Percentiles rank a stretch among this genome's conserved stretches.
Evolutionary conservation across 2,113 vertebrate genomes (phyloP).

Genomic region (Colossoma macropomum): DNA sequence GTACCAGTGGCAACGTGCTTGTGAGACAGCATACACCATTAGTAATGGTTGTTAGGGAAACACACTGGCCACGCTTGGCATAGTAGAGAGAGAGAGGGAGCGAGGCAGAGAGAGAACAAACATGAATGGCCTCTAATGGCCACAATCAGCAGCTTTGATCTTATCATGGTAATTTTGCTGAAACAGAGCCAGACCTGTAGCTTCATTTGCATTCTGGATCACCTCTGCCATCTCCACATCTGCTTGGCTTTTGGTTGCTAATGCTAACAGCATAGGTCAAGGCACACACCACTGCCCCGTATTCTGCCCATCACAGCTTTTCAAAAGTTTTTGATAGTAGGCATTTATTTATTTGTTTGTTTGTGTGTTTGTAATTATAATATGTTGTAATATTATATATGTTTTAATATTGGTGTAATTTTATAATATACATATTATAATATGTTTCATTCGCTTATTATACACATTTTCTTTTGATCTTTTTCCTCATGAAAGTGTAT

Average conservation of each 20-base stretch:
- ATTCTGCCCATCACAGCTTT: background rate
- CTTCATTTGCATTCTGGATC: background rate
- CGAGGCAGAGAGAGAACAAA: background rate
- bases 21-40: background rate
- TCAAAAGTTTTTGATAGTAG: too few relatives aligned
- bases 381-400: too few relatives aligned
- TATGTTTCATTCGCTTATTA: too few relatives aligned
- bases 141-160: constrained; percentile 7
- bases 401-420: too few relatives aligned
- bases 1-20: background rate
- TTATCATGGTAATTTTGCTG: constrained; percentile 8
- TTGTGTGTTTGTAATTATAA: too few relatives aligned
- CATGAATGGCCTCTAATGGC: background rate
- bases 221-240: background rate
- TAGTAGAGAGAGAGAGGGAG: background rate
- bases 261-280: background rate
- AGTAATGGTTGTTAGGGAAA: background rate
- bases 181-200: background rate
- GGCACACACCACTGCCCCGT: background rate
- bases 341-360: too few relatives aligned
- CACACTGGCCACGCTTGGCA: background rate
- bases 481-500: too few relatives aligned
- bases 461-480: too few relatives aligned
- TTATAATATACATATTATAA: too few relatives aligned
- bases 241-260: background rate